Evolutionary conservation across 2,113 vertebrate genomes (phyloP), one percentile per base, ranked within the genome.

Genomic region (Athene noctua): DNA sequence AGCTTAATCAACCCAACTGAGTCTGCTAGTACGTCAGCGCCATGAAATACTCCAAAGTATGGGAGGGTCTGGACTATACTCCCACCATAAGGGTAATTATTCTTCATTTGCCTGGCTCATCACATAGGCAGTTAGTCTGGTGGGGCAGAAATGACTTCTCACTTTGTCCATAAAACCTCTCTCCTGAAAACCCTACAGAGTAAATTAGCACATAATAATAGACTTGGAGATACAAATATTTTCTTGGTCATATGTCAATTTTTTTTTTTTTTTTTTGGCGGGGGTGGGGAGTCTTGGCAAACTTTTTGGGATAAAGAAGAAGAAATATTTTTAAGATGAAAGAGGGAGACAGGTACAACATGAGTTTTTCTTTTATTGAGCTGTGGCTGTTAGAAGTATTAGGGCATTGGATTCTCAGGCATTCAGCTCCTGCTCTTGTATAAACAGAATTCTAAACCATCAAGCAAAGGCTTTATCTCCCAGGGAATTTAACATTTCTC

Each of bases 371-470:
- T 77, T 44, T 77, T 51, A 44, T 51, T 27, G 44, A 93, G 42
- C 75, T 77, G 51, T 71, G 55, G 51, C n/a, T 0, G 0, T 52
- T 42, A 73, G 36, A 81, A 92, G 71, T 57, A 54, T 74, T 57
- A 55, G n/a, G 47, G 47, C 51, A 47, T 26, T 47, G 21, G n/a
- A 71, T 70, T 88, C 91, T 83, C 82, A 67, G 86, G 12, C 59
- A 52, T 81, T 86, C 42, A 29, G 78, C 51, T 83, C 72, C 59
- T 93, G n/a, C 26, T 66, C 67, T 81, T 95, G 23, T 66, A 71
- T 84, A 94, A 95, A 96, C 46, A 96, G 77, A 83, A 58, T 13
- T 63, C 32, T 88, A 90, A 92, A 73, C 61, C 57, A 66, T 66
- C 55, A 63, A 86, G 59, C 51, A 83, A 92, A 90, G 51, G 20